phyloP scores from a whole-genome alignment of 2,113 vertebrate species.

The Oncorhynchus gorbuscha region DNA sequence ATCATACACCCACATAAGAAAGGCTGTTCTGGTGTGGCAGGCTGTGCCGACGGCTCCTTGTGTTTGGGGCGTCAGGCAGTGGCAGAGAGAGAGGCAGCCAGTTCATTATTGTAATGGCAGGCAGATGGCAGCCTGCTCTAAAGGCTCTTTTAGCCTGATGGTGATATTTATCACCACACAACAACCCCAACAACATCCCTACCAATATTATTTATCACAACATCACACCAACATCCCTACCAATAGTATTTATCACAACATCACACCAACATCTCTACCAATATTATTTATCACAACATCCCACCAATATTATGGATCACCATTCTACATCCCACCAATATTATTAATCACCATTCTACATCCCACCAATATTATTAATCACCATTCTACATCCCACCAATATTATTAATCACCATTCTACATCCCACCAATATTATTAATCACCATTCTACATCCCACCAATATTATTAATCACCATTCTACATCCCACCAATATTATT shows the following conservation, averaged over 20 bases:
- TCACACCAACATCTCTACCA: too few species aligned
- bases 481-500: too few species aligned
- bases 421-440: not conserved
- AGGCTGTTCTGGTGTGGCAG: conserved; percentile 22
- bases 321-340: conserved; percentile 21
- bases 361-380: conserved; percentile 45
- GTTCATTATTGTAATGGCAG: conserved; percentile 73
- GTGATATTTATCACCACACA: conserved; percentile 73
- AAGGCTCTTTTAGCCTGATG: conserved; percentile 75
- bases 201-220: too few species aligned
- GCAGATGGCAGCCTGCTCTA: conserved; percentile 76
- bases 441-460: conserved; percentile 42
- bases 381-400: conserved; percentile 26
- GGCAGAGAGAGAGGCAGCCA: conserved; percentile 42
- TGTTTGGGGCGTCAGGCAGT: conserved; percentile 52
- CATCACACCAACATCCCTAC: conserved; percentile 32
- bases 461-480: conserved; percentile 24
- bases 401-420: too few species aligned
- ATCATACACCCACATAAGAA: conserved; percentile 30
- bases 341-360: conserved; percentile 32
- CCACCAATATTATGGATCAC: not conserved
- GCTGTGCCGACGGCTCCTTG: conserved; percentile 53
- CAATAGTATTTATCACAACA: too few species aligned
- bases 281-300: not conserved
- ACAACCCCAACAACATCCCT: conserved; percentile 28